These are phyloP conservation scores for Lipophrys pholis DNA, from an alignment of 2,113 vertebrate genomes.

Conservation along the genomic window DNA sequence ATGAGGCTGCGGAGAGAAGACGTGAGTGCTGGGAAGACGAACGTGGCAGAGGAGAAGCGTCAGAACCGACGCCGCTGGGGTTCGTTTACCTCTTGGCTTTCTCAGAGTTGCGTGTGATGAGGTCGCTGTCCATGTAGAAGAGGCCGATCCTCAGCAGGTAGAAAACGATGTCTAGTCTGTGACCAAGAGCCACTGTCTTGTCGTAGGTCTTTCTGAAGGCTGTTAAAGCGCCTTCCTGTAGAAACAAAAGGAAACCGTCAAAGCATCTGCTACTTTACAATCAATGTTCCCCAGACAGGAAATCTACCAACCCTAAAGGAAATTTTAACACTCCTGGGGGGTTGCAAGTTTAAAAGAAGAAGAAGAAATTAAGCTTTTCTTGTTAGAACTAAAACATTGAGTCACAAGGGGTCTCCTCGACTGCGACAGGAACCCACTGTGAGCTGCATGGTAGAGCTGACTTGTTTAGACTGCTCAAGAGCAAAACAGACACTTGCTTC, in stretches of 20 bases:
- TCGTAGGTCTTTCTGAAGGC: slow-evolving; percentile 98
- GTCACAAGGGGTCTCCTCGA: too few relatives aligned
- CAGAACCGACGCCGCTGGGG: background rate
- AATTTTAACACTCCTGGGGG: too few relatives aligned
- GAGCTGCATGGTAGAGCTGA: too few relatives aligned
- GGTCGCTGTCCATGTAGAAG: slow-evolving; percentile 99
- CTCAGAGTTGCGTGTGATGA: slow-evolving; percentile 97
- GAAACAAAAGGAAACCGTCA: slow-evolving; percentile 13
- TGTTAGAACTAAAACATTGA: too few relatives aligned
- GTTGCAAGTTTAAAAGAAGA: too few relatives aligned
- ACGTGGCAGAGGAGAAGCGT: background rate
- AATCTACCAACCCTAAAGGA: too few relatives aligned
- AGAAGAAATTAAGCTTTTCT: too few relatives aligned
- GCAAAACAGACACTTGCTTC: too few relatives aligned
- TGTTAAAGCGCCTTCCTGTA: slow-evolving; percentile 92
- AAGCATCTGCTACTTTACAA: background rate
- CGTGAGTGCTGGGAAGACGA: background rate
- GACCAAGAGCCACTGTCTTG: slow-evolving; percentile 96
- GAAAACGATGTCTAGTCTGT: slow-evolving; percentile 97
- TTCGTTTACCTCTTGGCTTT: slow-evolving; percentile 93
- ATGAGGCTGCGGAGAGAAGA: slow-evolving; percentile 87
- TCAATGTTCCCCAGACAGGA: too few relatives aligned
- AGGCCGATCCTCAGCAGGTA: slow-evolving; percentile 96
- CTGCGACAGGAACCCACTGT: too few relatives aligned
- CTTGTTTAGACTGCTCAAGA: too few relatives aligned